Evolutionary conservation across 2,797 vertebrate species (phyloP).

Genomic region (Hirundo rustica): DNA sequence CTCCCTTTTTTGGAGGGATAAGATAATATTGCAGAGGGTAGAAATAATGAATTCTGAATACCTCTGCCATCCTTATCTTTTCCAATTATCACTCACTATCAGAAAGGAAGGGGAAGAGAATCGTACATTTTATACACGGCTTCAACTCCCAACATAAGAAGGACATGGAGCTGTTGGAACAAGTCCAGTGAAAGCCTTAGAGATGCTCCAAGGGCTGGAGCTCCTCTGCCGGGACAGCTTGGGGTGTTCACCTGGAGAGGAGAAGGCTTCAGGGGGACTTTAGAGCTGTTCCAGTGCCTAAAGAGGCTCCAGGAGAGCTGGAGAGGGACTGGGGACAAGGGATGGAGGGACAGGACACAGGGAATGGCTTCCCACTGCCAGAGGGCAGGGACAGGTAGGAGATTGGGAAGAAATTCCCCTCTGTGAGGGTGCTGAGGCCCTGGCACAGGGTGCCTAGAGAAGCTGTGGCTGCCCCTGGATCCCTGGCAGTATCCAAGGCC

Average conservation of each 20-base stretch:
- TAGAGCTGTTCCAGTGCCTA: not conserved
- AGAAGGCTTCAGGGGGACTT: not conserved
- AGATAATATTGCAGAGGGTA: not conserved
- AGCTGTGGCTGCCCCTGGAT: not conserved
- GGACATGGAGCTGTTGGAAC: not conserved
- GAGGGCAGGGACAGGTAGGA: not conserved
- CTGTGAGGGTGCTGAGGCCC: not conserved
- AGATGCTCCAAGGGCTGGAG: not conserved
- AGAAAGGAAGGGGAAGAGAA: not conserved
- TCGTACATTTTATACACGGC: not conserved
- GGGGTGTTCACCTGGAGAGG: not conserved
- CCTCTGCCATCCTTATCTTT: not conserved
- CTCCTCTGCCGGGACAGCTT: not conserved
- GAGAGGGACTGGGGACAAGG: not conserved
- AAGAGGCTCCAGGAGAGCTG: not conserved
- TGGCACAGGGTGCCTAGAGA: not conserved
- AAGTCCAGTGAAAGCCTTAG: not conserved
- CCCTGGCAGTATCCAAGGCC: not conserved
- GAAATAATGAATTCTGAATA: not conserved
- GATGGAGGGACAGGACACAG: not conserved
- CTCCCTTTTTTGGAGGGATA: not conserved
- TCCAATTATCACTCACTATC: not conserved
- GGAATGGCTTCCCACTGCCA: not conserved
- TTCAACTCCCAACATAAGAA: accelerated
- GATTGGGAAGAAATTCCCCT: accelerated